These are phyloP conservation scores for Pantelozetes paolii DNA, from an alignment of 2,888 invertebrate genomes.

Conservation along the genomic window DNA sequence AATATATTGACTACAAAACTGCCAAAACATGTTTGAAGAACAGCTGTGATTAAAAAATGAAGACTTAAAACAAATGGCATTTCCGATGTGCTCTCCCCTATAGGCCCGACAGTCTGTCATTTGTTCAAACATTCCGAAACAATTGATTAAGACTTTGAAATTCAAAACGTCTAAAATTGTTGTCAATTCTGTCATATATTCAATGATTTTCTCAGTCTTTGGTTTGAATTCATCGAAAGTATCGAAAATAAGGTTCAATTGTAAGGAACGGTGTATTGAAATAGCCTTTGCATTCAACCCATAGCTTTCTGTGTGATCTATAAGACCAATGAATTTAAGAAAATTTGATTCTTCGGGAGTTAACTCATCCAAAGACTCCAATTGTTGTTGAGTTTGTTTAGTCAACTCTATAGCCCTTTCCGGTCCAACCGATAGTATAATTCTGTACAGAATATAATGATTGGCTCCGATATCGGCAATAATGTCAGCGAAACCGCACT, in stretches of 20 bases:
- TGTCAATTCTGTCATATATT: not conserved
- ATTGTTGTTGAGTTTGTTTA: not conserved
- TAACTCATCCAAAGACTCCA: not conserved
- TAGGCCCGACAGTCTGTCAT: not conserved
- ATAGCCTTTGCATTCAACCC: not conserved
- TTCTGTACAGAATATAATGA: constrained; percentile 4
- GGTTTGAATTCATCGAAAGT: not conserved
- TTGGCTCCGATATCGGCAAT: not conserved
- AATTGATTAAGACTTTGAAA: not conserved
- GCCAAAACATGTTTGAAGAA: not conserved
- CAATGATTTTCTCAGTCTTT: no score
- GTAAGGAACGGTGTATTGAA: not conserved
- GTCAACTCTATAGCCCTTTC: constrained; percentile 14
- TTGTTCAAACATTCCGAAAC: constrained; percentile 13
- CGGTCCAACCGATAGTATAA: constrained; percentile 1
- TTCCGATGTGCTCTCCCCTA: constrained; percentile 16
- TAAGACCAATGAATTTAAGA: not conserved
- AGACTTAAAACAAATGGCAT: not conserved
- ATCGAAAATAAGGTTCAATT: constrained; percentile 2
- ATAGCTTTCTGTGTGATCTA: constrained; percentile 8
- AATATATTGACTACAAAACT: not conserved
- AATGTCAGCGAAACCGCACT: constrained; percentile 1
- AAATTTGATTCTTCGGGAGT: not conserved
- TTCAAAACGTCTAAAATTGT: not conserved
- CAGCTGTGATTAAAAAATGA: constrained; percentile 27